Evolutionary conservation across 2,113 vertebrate species (phyloP).

Genomic region (Gadus macrocephalus): DNA sequence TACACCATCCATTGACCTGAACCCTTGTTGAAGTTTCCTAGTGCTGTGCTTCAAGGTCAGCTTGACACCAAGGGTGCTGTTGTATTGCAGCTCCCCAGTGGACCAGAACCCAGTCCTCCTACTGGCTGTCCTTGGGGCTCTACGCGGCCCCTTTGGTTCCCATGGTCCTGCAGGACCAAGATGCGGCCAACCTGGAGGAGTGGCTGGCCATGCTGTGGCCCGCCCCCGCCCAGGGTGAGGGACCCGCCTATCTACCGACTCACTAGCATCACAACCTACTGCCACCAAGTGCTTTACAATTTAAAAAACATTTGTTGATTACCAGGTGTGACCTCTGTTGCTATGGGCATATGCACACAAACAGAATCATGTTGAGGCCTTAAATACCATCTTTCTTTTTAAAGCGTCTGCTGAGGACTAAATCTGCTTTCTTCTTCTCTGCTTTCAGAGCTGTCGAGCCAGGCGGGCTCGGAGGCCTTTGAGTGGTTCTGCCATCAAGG

Average conservation of each 20-base stretch:
- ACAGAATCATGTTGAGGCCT: too few relatives aligned
- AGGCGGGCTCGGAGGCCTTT: conserved; percentile 63
- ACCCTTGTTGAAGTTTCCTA: too few relatives aligned
- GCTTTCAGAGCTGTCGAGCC: conserved; percentile 19
- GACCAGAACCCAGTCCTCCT: not conserved
- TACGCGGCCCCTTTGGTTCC: conserved; percentile 62
- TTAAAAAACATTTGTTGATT: not conserved
- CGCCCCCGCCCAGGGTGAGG: conserved; percentile 37
- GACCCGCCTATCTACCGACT: not conserved
- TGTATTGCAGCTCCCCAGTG: conserved; percentile 45
- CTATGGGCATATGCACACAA: too few relatives aligned
- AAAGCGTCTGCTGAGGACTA: not conserved
- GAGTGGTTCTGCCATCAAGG: conserved; percentile 66
- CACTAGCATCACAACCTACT: too few relatives aligned
- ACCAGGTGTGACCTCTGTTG: too few relatives aligned
- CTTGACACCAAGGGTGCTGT: not conserved
- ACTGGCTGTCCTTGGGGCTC: conserved; percentile 48
- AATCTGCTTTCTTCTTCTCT: not conserved
- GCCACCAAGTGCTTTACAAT: not conserved
- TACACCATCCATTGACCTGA: too few relatives aligned
- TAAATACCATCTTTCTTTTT: too few relatives aligned
- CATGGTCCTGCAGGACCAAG: conserved; percentile 51
- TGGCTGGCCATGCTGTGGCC: conserved; percentile 68
- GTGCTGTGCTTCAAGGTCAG: too few relatives aligned
- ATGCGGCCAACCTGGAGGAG: conserved; percentile 52